Evolutionary conservation across 2,888 invertebrate genomes (phyloP), one percentile per base, ranked within the genome.

Genomic region (Caenorhabditis imperialis): DNA sequence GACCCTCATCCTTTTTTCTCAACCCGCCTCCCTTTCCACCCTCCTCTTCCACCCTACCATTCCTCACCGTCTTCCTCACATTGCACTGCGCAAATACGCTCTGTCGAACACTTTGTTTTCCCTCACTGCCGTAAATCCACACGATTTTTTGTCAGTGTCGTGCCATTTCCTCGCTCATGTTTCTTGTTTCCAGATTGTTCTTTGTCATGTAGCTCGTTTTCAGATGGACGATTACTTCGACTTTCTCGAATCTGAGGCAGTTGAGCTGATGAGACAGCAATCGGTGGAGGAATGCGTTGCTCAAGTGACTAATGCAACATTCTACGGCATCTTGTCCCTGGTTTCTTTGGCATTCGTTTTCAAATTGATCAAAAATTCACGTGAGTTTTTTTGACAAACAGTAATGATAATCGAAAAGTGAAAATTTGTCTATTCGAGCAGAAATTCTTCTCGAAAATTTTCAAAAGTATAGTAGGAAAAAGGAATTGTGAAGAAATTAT

Each of bases 271-370:
- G 6, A 22, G n/a, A 1, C 42, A 35, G 0, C 45, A 18, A 23
- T 4, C 30, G 16, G 7, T 10, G 33, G 25, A 27, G 20, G 14
- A 20, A 47, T 65, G 65, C 23, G 20, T 50, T 3, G 16, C 30
- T 2, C 57, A 65, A 50, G 57, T 65, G 12, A 42, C 42, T 18
- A 50, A 37, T 27, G 30, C 30, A 10, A 50, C 55, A 18, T 25
- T 50, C 2, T 3, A n/a, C 12, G 50, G 23, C 3, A 16, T 65
- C 14, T 35, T 27, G 7, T 12, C 6, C 1, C 20, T 65, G n/a
- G 6, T 40, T 14, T 16, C 22, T 2, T 16, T 65, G 35, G 65
- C 44, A 14, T 5, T 30, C 22, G 23, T 33, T 14, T 65, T 57
- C 65, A 57, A 38, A 20, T 3, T 50, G 1, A 5, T 65, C 12